These are phyloP conservation scores for Netelia melanura DNA, from an alignment of 2,888 invertebrate genomes.

Conservation along the genomic window DNA sequence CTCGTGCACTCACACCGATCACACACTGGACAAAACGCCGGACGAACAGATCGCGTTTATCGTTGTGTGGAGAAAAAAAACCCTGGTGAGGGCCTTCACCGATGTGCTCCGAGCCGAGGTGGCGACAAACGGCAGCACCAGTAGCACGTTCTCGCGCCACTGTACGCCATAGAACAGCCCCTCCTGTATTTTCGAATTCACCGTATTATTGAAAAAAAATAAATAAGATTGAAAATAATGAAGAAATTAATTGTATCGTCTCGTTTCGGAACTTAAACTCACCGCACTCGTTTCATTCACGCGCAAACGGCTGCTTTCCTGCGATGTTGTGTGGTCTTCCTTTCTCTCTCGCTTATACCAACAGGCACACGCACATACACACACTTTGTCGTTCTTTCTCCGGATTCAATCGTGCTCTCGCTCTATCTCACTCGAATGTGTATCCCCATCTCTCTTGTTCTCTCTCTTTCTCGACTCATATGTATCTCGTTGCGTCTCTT, in stretches of 20 bases:
- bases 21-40: constrained; percentile 34
- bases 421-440: constrained; percentile 24
- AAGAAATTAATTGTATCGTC: background rate
- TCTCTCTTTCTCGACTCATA: constrained; percentile 39
- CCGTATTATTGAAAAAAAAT: background rate
- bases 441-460: constrained; percentile 49
- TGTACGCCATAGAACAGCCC: constrained; percentile 66
- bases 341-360: constrained; percentile 27
- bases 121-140: constrained; percentile 70
- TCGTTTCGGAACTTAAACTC: constrained; percentile 7
- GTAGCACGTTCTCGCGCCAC: constrained; percentile 66
- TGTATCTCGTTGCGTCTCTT: constrained; percentile 53
- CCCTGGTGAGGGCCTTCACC: constrained; percentile 70
- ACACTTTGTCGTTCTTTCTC: constrained; percentile 36
- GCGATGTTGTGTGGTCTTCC: constrained; percentile 3
- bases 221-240: background rate
- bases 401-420: constrained; percentile 55
- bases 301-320: constrained; percentile 20
- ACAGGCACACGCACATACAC: background rate
- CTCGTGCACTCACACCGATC: constrained; percentile 25
- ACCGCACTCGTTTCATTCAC: background rate
- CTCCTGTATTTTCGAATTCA: constrained; percentile 43
- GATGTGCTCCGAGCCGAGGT: constrained; percentile 69
- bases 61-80: constrained; percentile 28
- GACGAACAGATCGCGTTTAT: constrained; percentile 42